Evolutionary conservation across 2,888 invertebrate genomes (phyloP), one percentile per base, ranked within the genome.

Genomic region (Epirrhoe tristata): DNA sequence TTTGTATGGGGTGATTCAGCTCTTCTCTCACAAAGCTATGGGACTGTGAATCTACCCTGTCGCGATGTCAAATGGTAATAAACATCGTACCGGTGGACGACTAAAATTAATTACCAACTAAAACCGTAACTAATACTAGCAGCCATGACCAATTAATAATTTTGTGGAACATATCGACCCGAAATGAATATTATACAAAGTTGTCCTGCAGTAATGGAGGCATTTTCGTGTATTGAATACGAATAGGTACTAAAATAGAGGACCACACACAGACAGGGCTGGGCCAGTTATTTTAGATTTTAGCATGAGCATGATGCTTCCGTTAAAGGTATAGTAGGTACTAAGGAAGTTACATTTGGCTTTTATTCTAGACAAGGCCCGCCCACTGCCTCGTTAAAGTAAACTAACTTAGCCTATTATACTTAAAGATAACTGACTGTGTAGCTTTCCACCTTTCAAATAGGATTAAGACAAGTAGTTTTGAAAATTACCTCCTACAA

Each of bases 31-130:
- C 6, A 34, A 32, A 46, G 12, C 48, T 43, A 43, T 8, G 10
- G 16, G 16, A 17, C 67, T 59, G 56, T 56, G 46, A 5, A 14
- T 36, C 78, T 77, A 77, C 75, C 77, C 78, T 76, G 82, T 80
- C 74, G 74, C 80, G 77, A 77, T 78, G 75, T 80, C 76, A 77
- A 78, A 81, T 67, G 64, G 58, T 66, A 57, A 64, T 79, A 73
- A 80, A 72, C 69, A 77, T 73, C 74, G 72, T 71, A 75, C 69
- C 31, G 48, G 63, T 48, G 32, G 68, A 65, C 64, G 60, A 63
- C 66, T 53, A 66, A 65, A 54, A 70, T 66, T 63, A 70, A 70
- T 69, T 61, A 60, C 59, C 43, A 58, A 60, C 55, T 66, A 64
- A 69, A 63, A 48, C 60, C 67, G 64, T 66, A 50, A 56, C 62